Conservation (phyloP, 2,113 vertebrate genomes). For the Scopus umbretta region DNA sequence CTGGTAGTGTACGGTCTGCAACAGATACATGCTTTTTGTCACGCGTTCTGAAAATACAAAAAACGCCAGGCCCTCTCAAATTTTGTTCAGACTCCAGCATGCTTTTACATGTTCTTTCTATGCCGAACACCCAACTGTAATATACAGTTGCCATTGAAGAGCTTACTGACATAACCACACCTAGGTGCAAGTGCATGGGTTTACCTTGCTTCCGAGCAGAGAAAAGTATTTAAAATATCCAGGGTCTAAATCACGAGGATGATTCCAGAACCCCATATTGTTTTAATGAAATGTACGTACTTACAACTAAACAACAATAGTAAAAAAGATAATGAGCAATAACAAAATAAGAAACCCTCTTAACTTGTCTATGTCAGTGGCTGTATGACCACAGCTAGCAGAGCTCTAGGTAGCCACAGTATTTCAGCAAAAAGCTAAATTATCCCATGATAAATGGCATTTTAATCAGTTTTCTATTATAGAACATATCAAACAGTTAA, state of each 20-base stretch:
- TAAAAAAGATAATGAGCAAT: not conserved
- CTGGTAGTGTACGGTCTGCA: not conserved
- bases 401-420: not conserved
- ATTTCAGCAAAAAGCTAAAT: not conserved
- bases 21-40: not conserved
- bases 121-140: not conserved
- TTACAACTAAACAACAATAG: not conserved
- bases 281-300: not conserved
- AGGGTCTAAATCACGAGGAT: not conserved
- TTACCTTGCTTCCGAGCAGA: not conserved
- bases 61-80: not conserved
- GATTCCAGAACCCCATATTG: not conserved
- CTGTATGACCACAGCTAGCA: not conserved
- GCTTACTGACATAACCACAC: not conserved
- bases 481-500: not conserved
- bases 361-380: not conserved
- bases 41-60: not conserved
- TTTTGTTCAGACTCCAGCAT: not conserved
- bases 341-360: not conserved
- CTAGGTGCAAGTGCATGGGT: not conserved
- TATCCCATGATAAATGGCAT: not conserved
- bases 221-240: not conserved
- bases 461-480: not conserved
- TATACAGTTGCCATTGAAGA: not conserved
- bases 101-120: not conserved